Evolutionary conservation across 2,888 invertebrate genomes (phyloP), one percentile per base, ranked within the genome.

Genomic region (Loripinus fragilis): DNA sequence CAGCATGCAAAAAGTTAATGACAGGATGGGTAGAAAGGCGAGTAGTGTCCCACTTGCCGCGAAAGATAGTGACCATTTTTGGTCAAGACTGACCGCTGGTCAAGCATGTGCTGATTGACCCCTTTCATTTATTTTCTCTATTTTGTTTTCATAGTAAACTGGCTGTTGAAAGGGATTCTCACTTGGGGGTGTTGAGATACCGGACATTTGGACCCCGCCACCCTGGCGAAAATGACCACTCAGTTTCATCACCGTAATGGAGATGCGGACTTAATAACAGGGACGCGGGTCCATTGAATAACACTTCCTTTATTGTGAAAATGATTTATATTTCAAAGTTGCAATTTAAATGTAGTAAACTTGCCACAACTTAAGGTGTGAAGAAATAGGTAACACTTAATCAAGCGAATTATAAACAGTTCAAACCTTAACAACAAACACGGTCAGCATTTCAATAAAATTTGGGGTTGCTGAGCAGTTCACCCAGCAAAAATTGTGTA

Each of bases 231-330:
- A 67, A 67, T 67, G 41, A 67, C 45, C 15, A 20, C 10, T 28
- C 67, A 67, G 67, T 67, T 28, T 67, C 67, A 45, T 67, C 72
- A 71, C 64, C 23, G 71, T 73, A 74, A 75, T 78, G 66, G 67
- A 80, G 83, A 83, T 83, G 80, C 68, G 64, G 76, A 69, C 74
- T 78, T 78, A 83, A 83, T 83, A 78, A 83, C 76, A 83, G 83
- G 83, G 60, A 60, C 60, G 2, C 3, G 20, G 60, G 17, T 33
- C 17, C 60, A 60, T 60, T 60, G 33, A 33, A 23, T 60, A 60
- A 60, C 60, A 33, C 60, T 60, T 60, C 60, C 60, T 60, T 60
- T 60, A 60, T 60, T 3, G 8, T 10, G 38, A 17, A 60, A 60
- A 33, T 60, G 60, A 60, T 60, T 60, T 60, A 60, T 60, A 33